Conservation (phyloP, 2,888 invertebrate species). For the Macrophya annulata region DNA sequence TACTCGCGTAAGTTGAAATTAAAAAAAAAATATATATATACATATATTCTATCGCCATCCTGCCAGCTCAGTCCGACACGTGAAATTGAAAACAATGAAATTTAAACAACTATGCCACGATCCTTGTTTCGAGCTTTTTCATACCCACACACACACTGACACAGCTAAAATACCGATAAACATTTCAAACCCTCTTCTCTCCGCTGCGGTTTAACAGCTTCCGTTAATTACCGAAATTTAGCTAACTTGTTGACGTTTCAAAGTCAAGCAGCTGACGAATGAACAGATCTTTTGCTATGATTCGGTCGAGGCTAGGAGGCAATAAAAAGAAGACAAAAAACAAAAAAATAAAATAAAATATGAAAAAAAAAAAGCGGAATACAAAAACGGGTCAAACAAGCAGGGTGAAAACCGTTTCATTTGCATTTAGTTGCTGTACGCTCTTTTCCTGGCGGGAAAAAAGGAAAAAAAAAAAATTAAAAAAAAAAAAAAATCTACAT, state of each 20-base stretch:
- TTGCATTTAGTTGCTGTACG: slow-evolving; percentile 50
- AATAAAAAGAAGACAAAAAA: neutral
- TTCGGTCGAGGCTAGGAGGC: neutral
- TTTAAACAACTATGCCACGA: neutral
- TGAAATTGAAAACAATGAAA: slow-evolving; percentile 18
- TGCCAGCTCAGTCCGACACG: neutral
- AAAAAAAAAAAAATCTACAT: neutral
- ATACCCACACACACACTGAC: neutral
- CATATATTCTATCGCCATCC: neutral
- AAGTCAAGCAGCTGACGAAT: neutral
- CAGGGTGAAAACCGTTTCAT: slow-evolving; percentile 46
- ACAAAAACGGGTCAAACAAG: slow-evolving; percentile 45
- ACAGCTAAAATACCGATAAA: neutral
- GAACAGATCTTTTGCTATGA: neutral
- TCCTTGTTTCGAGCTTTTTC: slow-evolving; percentile 10
- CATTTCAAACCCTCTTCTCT: neutral
- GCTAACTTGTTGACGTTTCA: neutral
- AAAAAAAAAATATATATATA: neutral
- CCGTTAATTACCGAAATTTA: neutral
- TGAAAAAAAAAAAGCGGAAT: neutral
- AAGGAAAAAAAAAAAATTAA: neutral
- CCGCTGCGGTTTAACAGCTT: neutral
- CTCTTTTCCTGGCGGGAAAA: slow-evolving; percentile 11
- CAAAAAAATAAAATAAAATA: neutral
- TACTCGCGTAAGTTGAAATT: neutral